A percentile compares a stretch with the other conserved stretches of the same genome.
phyloP scores from a whole-genome alignment of 2,113 vertebrate genomes.

The Pachyramphus minor region DNA sequence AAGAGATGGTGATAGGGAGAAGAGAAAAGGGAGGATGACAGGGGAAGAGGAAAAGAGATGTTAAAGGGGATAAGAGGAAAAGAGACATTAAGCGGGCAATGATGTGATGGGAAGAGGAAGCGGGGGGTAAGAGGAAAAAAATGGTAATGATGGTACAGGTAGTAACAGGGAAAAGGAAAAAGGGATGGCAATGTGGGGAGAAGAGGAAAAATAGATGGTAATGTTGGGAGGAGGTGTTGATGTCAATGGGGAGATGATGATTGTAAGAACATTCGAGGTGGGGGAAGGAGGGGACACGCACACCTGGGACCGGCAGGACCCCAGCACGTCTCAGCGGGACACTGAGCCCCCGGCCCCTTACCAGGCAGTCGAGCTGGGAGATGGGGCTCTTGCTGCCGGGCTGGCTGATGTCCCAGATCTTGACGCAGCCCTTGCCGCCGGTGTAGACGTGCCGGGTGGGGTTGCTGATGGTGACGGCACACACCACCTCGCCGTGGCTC shows the following conservation, averaged over 20 bases:
- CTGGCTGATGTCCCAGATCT: conserved; percentile 99
- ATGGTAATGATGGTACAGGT: too few species aligned
- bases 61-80: not conserved
- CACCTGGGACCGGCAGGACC: not conserved
- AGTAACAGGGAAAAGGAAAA: not conserved
- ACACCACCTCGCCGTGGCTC: conserved; percentile 94
- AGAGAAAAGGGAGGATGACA: not conserved
- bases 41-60: not conserved
- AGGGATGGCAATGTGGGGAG: accelerated
- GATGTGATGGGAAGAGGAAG: not conserved
- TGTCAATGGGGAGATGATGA: accelerated
- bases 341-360: conserved; percentile 35
- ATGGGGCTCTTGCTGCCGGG: conserved; percentile 96
- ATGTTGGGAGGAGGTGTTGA: accelerated
- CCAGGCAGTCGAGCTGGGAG: conserved; percentile 96
- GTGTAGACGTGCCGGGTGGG: conserved; percentile 95
- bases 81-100: not conserved
- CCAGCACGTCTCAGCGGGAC: not conserved
- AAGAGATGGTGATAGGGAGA: accelerated
- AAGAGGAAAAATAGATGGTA: not conserved
- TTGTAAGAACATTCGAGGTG: accelerated
- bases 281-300: accelerated
- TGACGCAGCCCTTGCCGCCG: conserved; percentile 93
- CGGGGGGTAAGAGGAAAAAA: too few species aligned
- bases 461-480: conserved; percentile 96